These are phyloP conservation scores for Corythornis leucogaster DNA, from an alignment of 2,797 vertebrate species.

Conservation along the genomic window DNA sequence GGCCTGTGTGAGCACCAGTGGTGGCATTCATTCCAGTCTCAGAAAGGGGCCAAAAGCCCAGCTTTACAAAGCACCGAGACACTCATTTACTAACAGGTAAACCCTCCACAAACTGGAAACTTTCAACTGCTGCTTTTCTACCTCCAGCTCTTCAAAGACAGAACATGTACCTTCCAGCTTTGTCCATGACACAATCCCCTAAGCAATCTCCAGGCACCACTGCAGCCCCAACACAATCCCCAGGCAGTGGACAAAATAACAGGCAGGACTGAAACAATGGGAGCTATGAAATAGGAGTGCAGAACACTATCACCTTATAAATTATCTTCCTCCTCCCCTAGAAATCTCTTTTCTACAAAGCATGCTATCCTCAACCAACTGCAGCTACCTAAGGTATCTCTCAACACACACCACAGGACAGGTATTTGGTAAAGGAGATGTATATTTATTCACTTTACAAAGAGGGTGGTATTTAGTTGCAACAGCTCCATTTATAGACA, in stretches of 20 bases:
- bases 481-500: conserved; percentile 85
- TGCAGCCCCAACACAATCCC: background rate
- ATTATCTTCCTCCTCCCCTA: background rate
- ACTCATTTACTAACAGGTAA: background rate
- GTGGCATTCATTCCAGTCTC: background rate
- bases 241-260: background rate
- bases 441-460: conserved; percentile 88
- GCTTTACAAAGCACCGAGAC: background rate
- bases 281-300: background rate
- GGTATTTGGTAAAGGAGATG: conserved; percentile 80
- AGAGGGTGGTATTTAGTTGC: conserved; percentile 81
- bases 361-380: background rate
- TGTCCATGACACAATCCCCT: background rate
- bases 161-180: background rate
- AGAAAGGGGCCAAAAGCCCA: background rate
- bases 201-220: fast-evolving
- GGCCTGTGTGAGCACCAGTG: background rate
- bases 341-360: background rate
- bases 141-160: background rate
- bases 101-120: background rate
- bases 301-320: background rate
- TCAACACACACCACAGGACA: conserved; percentile 73
- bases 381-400: background rate
- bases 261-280: fast-evolving
- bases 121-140: background rate